Base-by-base conservation (phyloP, 2,888 invertebrate genomes). In the Tenthredo mesomela region DNA sequence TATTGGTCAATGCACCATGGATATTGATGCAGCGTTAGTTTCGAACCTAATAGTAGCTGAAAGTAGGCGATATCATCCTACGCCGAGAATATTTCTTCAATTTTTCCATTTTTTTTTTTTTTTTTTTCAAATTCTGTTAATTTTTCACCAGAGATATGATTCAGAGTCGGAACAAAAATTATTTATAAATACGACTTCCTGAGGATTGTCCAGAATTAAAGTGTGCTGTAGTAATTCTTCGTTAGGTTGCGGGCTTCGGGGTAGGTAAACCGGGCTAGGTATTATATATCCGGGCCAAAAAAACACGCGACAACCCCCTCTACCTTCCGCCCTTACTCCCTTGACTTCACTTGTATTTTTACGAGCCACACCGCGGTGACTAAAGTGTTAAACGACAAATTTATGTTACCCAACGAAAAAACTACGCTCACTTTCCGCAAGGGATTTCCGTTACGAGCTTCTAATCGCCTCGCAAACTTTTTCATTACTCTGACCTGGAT, bases 401-500 rank as follows among this genome's bases (percentile, higher is more conserved):
- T 80, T 80, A 80, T 80, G 80, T 80, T 61, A 61, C 80, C 40
- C 37, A 25, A 37, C 25, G 10, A 40, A 40, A 80, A 80, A 80
- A 61, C 15, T 18, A 25, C 47, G 75, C 18, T 54, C 33, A 21
- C 40, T 10, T 80, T 37, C 80, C 61, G 80, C 80, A 40, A 80
- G 80, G 80, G 47, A 82, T 82, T 82, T 82, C 70, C 65, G 82
- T 82, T 82, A 82, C 82, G 82, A 82, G 65, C 82, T 67, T 82
- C 67, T 82, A 82, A 82, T 82, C 82, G 82, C 47, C 82, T 82
- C 67, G 67, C 33, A 65, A 82, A 82, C 67, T 82, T 82, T 67
- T 82, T 82, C 82, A 82, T 82, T 67, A 70, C 82, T 82, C 82
- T 70, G 82, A 82, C 82, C 82, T 82, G 67, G 82, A 54, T 82